phyloP scores from a whole-genome alignment of 2,113 vertebrate genomes.

The Shinisaurus crocodilurus region DNA sequence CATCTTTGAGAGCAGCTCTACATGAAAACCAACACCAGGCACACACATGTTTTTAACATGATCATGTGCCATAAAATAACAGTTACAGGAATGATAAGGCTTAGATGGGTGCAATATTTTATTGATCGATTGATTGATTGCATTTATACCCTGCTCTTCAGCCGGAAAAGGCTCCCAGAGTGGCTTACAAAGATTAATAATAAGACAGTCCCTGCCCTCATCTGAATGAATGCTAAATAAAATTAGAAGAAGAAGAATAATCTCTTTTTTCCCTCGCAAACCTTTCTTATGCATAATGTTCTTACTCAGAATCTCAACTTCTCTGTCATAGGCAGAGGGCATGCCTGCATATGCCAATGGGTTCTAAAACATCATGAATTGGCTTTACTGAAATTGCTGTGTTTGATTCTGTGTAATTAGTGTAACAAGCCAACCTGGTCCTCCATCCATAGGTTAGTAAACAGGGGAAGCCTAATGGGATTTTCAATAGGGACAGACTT shows the following conservation, averaged over 20 bases:
- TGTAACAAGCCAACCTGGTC: neutral
- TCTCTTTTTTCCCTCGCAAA: neutral
- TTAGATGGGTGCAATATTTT: neutral
- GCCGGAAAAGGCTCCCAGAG: too few species aligned
- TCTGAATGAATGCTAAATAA: neutral
- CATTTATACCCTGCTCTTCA: too few species aligned
- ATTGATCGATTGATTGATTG: too few species aligned
- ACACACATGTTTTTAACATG: neutral
- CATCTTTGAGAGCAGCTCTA: neutral
- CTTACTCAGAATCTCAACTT: neutral
- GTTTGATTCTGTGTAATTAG: conserved; percentile 6
- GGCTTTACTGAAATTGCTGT: neutral
- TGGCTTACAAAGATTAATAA: too few species aligned
- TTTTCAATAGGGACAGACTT: neutral
- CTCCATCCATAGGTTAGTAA: neutral
- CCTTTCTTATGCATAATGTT: neutral
- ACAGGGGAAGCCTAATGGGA: neutral
- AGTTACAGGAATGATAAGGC: neutral
- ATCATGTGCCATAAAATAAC: neutral
- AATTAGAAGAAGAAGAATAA: neutral
- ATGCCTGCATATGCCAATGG: neutral
- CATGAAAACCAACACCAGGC: neutral
- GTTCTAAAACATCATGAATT: neutral
- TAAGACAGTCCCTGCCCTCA: too few species aligned
- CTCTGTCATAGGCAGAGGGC: neutral